phyloP scores from a whole-genome alignment of 1,140 invertebrate genomes.

The Caenorhabditis latens region DNA sequence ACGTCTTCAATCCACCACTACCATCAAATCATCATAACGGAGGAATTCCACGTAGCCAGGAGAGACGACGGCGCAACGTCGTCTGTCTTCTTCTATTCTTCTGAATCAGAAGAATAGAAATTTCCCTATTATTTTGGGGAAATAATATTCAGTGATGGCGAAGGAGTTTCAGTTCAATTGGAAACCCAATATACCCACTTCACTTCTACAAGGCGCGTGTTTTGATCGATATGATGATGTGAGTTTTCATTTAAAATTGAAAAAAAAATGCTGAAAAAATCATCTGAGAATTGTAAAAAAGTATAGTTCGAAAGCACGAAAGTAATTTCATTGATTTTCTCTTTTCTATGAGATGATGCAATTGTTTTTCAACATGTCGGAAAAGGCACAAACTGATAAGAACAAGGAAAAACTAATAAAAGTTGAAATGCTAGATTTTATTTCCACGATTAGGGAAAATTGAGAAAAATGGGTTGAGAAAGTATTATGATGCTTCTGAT shows the following conservation, averaged over 20 bases:
- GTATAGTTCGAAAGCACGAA: no score
- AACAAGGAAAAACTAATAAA: not conserved
- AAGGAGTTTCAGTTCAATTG: constrained; percentile 99
- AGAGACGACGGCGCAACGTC: constrained; percentile 56
- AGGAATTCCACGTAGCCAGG: constrained; percentile 42
- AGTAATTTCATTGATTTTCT: no score
- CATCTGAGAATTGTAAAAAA: no score
- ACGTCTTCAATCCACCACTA: not conserved
- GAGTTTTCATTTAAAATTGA: constrained; percentile 67
- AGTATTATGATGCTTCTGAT: not conserved
- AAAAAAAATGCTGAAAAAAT: not conserved
- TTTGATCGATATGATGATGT: constrained; percentile 97
- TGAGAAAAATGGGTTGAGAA: not conserved
- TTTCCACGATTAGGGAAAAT: not conserved
- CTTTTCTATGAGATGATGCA: not conserved
- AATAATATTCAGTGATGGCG: constrained; percentile 83
- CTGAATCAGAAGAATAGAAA: constrained; percentile 27
- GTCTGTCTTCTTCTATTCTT: constrained; percentile 32
- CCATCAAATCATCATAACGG: constrained; percentile 4
- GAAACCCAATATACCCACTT: constrained; percentile 91
- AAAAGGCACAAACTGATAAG: not conserved
- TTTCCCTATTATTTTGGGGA: not conserved
- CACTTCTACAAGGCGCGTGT: constrained; percentile 85
- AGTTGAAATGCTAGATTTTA: not conserved
- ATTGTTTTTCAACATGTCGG: not conserved